Conservation (phyloP, 2,113 vertebrate genomes). For the Tupaia chinensis region DNA sequence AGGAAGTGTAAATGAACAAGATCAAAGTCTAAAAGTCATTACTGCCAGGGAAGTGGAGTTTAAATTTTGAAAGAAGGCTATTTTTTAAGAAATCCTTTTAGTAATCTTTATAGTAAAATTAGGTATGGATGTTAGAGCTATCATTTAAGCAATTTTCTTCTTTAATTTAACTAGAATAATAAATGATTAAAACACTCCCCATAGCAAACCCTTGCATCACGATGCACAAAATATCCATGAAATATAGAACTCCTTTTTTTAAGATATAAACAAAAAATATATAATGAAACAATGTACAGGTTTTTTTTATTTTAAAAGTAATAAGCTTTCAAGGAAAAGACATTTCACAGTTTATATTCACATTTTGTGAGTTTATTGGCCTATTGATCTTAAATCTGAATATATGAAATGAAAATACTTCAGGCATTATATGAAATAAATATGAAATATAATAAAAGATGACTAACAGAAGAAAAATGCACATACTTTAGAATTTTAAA, state of each 20-base stretch:
- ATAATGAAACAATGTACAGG: conserved; percentile 9
- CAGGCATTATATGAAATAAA: conserved; percentile 32
- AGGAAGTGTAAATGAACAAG: neutral
- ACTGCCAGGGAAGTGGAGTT: neutral
- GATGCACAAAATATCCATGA: conserved; percentile 25
- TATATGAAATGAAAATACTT: conserved; percentile 70
- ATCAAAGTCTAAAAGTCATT: neutral
- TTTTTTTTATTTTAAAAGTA: conserved; percentile 69
- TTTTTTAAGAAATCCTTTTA: conserved; percentile 19
- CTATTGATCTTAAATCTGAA: conserved; percentile 42
- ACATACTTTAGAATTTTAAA: conserved; percentile 40
- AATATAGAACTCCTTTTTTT: conserved; percentile 65
- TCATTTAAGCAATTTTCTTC: conserved; percentile 57
- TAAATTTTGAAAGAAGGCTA: conserved; percentile 8
- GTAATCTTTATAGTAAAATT: conserved; percentile 49
- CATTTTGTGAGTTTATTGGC: conserved; percentile 66
- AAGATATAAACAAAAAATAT: conserved; percentile 72
- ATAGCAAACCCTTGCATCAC: conserved; percentile 64
- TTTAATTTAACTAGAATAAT: conserved; percentile 59
- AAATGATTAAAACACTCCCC: conserved; percentile 76
- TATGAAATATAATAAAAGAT: conserved; percentile 65
- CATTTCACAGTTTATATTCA: conserved; percentile 56
- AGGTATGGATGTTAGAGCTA: conserved; percentile 35
- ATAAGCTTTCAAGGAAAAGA: conserved; percentile 61
- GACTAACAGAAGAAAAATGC: neutral